Evolutionary conservation across 2,797 vertebrate species (phyloP), one percentile per base, ranked within the genome.

Genomic region (Lateolabrax maculatus): DNA sequence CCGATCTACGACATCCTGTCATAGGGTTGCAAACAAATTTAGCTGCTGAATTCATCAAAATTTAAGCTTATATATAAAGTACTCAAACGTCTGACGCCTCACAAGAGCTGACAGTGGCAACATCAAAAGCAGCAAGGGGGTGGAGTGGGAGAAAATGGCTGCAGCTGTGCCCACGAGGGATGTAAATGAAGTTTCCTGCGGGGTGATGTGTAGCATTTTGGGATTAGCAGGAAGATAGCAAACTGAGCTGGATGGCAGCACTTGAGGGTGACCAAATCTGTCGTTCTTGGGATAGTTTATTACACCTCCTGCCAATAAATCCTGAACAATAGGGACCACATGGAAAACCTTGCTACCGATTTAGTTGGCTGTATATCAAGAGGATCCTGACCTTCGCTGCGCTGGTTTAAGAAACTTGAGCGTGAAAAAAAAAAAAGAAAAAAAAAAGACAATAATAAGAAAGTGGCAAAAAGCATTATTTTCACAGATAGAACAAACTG

Each of bases 101-200:
- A 64, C 23, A 64, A 63, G 72, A 73, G 37, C 64, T 27, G 75
- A 79, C 68, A 71, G 84, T 3, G 29, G 79, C 11, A 7, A 58
- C 83, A 81, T 75, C 75, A 81, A 65, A 73, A 48, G 58, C 48
- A 43, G 62, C 0, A 16, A n/a, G 65, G 49, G 49, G 71, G 43
- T 48, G 71, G 75, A 72, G 74, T 31, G 73, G 67, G 55, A 76
- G 72, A 80, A 75, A 82, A 81, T 41, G 80, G 68, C 79, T 84
- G 51, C 74, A 64, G 77, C 36, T 41, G 41, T 21, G 43, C 56
- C 71, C 80, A 79, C 44, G 31, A 75, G 75, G 58, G 72, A 73
- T 65, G 65, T 37, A 81, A 77, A 83, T 89, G 63, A 84, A 68
- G 66, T 41, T 83, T 85, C 75, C 67, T 49, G 65, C 34, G 19